Percentiles rank a stretch among this genome's conserved stretches.
Conservation (phyloP, 2,888 invertebrate species). For the Lasioglossum figueresi region DNA sequence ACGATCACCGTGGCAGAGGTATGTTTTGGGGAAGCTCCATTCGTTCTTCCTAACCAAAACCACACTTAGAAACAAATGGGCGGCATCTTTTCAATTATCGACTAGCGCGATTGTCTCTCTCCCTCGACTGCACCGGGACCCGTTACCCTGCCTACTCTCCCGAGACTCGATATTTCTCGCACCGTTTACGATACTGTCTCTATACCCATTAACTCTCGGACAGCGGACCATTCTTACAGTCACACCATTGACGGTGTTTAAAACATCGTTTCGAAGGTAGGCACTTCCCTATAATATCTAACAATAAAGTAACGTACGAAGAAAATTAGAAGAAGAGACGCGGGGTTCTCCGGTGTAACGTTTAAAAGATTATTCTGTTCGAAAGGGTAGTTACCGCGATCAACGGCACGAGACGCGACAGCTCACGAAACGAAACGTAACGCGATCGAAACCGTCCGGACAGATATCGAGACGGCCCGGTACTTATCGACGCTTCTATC, state of each 20-base stretch:
- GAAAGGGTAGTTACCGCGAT: not conserved
- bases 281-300: too few relatives aligned
- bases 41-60: conserved; percentile 82
- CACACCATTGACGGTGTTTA: too few relatives aligned
- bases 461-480: not conserved
- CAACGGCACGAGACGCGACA: not conserved
- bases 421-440: not conserved
- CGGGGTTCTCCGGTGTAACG: not conserved
- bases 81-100: conserved; percentile 43
- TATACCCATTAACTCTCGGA: not conserved
- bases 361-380: not conserved
- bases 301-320: too few relatives aligned
- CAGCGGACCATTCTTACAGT: too few relatives aligned
- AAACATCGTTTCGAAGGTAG: not conserved
- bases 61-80: conserved; percentile 72
- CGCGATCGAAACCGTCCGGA: not conserved
- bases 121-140: not conserved
- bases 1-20: conserved; percentile 80
- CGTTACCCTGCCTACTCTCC: not conserved
- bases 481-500: conserved; percentile 1
- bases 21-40: conserved; percentile 83
- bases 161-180: not conserved
- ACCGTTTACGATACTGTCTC: not conserved
- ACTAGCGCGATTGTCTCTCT: not conserved
- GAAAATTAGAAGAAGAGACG: not conserved